phyloP scores from a whole-genome alignment of 2,113 vertebrate species.

The Caretta caretta region DNA sequence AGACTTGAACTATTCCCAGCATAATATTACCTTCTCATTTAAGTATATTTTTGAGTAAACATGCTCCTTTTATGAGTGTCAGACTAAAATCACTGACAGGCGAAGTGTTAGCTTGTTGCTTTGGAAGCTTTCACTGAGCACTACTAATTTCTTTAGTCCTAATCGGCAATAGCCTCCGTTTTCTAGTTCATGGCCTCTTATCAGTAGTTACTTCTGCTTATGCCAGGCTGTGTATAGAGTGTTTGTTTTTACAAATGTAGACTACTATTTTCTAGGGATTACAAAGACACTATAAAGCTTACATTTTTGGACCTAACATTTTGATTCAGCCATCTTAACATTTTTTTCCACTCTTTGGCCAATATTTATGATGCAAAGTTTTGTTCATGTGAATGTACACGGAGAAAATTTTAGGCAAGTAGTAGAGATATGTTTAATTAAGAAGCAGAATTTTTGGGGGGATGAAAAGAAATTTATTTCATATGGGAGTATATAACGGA shows the following conservation, averaged over 20 bases:
- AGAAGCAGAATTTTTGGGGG: background rate
- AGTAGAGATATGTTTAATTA: background rate
- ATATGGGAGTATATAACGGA: background rate
- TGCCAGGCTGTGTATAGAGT: background rate
- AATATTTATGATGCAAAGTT: background rate
- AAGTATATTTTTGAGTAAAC: background rate
- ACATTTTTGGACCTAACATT: background rate
- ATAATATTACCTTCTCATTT: background rate
- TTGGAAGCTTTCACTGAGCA: slow-evolving; percentile 36
- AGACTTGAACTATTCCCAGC: too few species aligned
- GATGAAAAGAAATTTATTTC: background rate
- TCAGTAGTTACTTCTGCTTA: slow-evolving; percentile 9
- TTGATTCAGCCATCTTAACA: background rate
- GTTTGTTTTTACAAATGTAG: background rate
- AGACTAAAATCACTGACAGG: slow-evolving; percentile 21
- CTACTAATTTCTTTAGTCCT: slow-evolving; percentile 52
- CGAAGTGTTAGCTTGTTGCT: slow-evolving; percentile 30
- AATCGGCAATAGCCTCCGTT: slow-evolving; percentile 41
- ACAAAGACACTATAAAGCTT: background rate
- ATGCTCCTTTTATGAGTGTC: background rate
- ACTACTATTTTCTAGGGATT: background rate
- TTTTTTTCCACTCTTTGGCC: background rate
- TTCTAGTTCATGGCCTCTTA: slow-evolving; percentile 50
- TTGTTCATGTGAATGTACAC: background rate
- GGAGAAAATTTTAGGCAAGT: background rate